phyloP scores from a whole-genome alignment of 2,797 vertebrate species.

The Limnodromus scolopaceus region DNA sequence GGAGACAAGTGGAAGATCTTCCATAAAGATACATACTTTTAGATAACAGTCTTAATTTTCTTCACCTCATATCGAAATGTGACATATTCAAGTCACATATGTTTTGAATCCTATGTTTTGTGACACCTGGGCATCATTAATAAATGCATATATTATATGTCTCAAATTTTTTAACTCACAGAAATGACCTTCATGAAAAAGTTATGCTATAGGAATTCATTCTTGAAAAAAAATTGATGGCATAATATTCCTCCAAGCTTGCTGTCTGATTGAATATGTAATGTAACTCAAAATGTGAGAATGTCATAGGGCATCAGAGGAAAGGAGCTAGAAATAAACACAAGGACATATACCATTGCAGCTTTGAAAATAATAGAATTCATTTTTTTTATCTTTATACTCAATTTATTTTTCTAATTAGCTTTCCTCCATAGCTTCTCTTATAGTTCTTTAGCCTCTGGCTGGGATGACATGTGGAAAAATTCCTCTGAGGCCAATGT shows the following conservation, averaged over 20 bases:
- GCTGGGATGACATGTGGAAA: conserved; percentile 6
- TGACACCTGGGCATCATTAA: background rate
- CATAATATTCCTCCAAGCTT: background rate
- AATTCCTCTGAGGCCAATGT: conserved; percentile 57
- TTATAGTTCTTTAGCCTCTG: conserved; percentile 47
- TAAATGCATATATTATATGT: background rate
- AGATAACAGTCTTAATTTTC: background rate
- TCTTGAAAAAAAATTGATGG: background rate
- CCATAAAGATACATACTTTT: background rate
- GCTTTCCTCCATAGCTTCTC: conserved; percentile 28
- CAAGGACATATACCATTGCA: conserved; percentile 3
- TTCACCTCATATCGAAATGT: background rate
- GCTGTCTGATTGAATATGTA: conserved; percentile 18
- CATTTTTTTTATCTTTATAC: conserved; percentile 19
- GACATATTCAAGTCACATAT: background rate
- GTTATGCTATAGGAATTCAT: background rate
- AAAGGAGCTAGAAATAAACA: background rate
- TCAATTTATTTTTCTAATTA: conserved; percentile 69
- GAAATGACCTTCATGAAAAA: background rate
- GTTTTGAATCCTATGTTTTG: background rate
- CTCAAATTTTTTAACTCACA: background rate
- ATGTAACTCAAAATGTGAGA: background rate
- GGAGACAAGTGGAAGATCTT: background rate
- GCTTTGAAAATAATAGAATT: conserved; percentile 42
- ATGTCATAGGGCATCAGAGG: background rate